These are phyloP conservation scores for Bhutanitis thaidina DNA, from an alignment of 2,888 invertebrate species.

Conservation along the genomic window DNA sequence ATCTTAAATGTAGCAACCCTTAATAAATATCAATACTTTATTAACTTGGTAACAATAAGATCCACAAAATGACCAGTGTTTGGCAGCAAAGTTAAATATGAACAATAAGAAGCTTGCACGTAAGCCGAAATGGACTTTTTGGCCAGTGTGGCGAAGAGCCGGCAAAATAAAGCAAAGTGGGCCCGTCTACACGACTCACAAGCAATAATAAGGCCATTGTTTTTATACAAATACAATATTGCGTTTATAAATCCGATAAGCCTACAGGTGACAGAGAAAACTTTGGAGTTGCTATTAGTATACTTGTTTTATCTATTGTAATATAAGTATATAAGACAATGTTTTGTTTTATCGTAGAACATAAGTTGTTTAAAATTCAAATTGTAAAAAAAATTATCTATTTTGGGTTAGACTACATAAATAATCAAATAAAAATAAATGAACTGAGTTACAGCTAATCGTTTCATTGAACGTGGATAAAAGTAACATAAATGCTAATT, in stretches of 20 bases:
- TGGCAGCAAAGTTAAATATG: conserved; percentile 11
- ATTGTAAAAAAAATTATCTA: too few species aligned
- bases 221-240: conserved; percentile 80
- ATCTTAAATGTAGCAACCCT: too few species aligned
- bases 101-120: conserved; percentile 30
- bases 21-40: not conserved
- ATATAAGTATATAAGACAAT: too few species aligned
- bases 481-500: too few species aligned
- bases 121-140: conserved; percentile 41
- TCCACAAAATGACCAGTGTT: not conserved
- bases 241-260: conserved; percentile 79
- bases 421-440: too few species aligned
- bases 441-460: too few species aligned
- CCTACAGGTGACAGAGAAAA: conserved; percentile 47
- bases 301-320: too few species aligned
- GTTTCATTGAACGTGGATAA: too few species aligned
- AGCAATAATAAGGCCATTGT: conserved; percentile 79
- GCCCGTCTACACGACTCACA: conserved; percentile 52
- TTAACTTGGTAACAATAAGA: not conserved
- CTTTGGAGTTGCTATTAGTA: conserved; percentile 36
- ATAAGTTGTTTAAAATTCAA: too few species aligned
- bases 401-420: too few species aligned
- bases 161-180: conserved; percentile 50
- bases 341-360: too few species aligned
- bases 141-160: conserved; percentile 35